phyloP scores from a whole-genome alignment of 2,797 vertebrate species.

The Decapterus maruadsi region DNA sequence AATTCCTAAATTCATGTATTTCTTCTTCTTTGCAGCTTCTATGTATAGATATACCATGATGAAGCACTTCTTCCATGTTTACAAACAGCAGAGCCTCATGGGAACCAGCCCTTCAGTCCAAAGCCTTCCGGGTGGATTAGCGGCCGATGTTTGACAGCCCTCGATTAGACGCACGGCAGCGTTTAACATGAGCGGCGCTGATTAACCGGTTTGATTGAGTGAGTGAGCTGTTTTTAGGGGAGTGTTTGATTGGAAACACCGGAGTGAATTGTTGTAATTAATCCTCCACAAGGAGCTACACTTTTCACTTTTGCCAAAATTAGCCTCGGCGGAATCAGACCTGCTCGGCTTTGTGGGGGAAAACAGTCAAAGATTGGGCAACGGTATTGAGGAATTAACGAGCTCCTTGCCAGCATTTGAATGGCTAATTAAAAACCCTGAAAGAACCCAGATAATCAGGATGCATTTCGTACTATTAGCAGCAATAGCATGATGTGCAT shows the following conservation, averaged over 20 bases:
- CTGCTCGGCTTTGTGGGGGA: neutral
- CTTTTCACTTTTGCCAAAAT: neutral
- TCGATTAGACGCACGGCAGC: neutral
- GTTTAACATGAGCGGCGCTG: slow-evolving; percentile 20
- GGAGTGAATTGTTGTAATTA: neutral
- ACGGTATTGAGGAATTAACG: neutral
- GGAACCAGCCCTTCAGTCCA: slow-evolving; percentile 5
- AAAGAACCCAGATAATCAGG: slow-evolving; percentile 12
- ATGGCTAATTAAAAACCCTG: neutral
- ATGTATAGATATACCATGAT: slow-evolving; percentile 4
- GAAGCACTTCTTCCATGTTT: slow-evolving; percentile 4
- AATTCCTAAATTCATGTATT: neutral
- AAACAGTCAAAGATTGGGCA: neutral
- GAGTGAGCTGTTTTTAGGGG: neutral
- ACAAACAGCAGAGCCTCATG: slow-evolving; percentile 23
- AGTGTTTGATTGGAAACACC: neutral
- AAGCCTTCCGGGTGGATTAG: slow-evolving; percentile 35
- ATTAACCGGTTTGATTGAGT: neutral
- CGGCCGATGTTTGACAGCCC: slow-evolving; percentile 10
- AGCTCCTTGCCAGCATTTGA: slow-evolving; percentile 2
- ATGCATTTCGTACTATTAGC: slow-evolving; percentile 22
- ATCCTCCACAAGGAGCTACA: neutral
- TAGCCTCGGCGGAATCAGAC: neutral
- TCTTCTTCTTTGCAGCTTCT: too few relatives aligned
- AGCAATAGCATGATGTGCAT: slow-evolving; percentile 15